A percentile compares a stretch with the other conserved stretches of the same genome.
Evolutionary conservation across 2,113 vertebrate species (phyloP).

Genomic region (Carassius auratus): DNA sequence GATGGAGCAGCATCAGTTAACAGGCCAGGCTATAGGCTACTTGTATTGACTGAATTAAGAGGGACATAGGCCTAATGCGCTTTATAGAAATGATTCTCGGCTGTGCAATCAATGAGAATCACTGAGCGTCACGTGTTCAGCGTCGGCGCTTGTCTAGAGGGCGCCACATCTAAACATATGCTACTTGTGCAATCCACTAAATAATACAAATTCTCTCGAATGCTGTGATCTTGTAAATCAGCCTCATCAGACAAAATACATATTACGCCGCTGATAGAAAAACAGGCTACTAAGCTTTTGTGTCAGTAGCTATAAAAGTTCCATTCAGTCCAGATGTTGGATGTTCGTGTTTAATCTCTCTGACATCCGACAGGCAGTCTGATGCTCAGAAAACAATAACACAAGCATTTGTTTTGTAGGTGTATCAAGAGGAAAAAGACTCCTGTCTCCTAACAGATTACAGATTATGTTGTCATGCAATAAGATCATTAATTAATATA

Average conservation of each 20-base stretch:
- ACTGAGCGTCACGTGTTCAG: not conserved
- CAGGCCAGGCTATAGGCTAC: not conserved
- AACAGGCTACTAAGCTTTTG: too few relatives aligned
- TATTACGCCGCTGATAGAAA: too few relatives aligned
- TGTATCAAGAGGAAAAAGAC: not conserved
- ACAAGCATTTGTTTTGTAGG: not conserved
- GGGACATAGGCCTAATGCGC: too few relatives aligned
- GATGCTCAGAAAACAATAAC: not conserved
- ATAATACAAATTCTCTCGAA: not conserved
- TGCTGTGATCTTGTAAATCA: not conserved
- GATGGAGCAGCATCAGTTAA: not conserved
- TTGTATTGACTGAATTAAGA: not conserved
- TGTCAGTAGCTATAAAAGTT: too few relatives aligned
- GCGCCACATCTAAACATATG: constrained; percentile 4
- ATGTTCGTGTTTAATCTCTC: not conserved
- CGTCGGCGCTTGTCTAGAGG: not conserved
- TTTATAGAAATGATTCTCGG: not conserved
- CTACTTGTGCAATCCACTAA: not conserved
- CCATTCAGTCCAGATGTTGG: not conserved
- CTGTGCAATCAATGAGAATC: not conserved
- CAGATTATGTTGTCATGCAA: not conserved
- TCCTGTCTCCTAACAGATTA: not conserved
- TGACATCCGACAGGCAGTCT: not conserved
- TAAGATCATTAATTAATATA: not conserved
- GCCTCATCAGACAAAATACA: too few relatives aligned